Percentiles rank a stretch among this genome's conserved stretches.
phyloP scores from a whole-genome alignment of 2,888 invertebrate species.

The Fabriciana adippe region DNA sequence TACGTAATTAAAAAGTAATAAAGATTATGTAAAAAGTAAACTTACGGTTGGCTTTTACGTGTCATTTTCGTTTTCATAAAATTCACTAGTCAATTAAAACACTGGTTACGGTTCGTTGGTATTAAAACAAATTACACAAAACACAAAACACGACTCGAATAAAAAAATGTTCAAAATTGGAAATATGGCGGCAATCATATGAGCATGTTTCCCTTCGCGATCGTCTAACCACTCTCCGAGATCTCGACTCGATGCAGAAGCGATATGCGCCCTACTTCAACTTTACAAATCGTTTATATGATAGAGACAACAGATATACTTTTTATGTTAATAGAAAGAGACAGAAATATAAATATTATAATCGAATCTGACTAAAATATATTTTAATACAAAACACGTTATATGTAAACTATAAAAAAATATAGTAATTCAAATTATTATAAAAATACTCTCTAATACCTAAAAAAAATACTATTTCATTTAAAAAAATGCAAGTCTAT shows the following conservation, averaged over 20 bases:
- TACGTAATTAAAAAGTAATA: constrained; percentile 17
- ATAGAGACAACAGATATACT: constrained; percentile 57
- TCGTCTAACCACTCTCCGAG: constrained; percentile 76
- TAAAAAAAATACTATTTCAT: not conserved
- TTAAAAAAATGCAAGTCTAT: not conserved
- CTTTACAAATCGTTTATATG: constrained; percentile 60
- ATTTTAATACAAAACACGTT: not conserved
- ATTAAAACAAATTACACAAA: constrained; percentile 47
- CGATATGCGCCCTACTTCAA: constrained; percentile 77
- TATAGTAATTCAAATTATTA: not conserved
- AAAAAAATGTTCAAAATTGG: constrained; percentile 56
- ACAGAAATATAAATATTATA: constrained; percentile 6
- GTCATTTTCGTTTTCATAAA: constrained; percentile 39
- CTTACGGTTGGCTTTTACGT: constrained; percentile 46
- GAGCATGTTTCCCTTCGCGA: constrained; percentile 74
- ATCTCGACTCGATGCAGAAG: constrained; percentile 72
- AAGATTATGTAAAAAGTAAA: constrained; percentile 49
- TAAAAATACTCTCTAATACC: not conserved
- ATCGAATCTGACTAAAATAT: not conserved
- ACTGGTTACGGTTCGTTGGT: constrained; percentile 41
- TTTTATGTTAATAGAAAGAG: constrained; percentile 26
- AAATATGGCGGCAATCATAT: constrained; percentile 76
- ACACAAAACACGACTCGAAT: constrained; percentile 51
- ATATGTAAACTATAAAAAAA: not conserved
- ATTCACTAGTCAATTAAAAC: constrained; percentile 30